Evolutionary conservation across 2,113 vertebrate genomes (phyloP).

Genomic region (Chionis minor): DNA sequence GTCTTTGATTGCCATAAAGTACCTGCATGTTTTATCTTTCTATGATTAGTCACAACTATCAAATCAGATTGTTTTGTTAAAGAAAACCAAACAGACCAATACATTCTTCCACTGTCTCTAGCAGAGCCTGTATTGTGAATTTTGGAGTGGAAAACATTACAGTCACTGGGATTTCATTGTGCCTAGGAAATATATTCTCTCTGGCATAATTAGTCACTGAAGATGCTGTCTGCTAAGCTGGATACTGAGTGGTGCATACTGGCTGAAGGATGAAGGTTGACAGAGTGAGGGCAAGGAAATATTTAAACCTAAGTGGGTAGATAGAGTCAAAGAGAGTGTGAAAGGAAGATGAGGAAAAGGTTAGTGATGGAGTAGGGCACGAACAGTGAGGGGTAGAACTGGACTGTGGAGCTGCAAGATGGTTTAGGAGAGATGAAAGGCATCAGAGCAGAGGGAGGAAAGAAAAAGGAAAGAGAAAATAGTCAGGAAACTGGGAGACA

Average conservation of each 20-base stretch:
- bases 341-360: neutral
- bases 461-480: neutral
- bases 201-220: neutral
- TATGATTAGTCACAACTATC: neutral
- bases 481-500: neutral
- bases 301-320: neutral
- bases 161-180: neutral
- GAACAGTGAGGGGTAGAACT: neutral
- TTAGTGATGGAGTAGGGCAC: neutral
- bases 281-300: neutral
- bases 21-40: neutral
- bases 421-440: neutral
- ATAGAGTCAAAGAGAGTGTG: neutral
- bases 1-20: neutral
- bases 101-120: neutral
- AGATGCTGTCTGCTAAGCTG: neutral
- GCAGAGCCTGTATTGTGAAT: neutral
- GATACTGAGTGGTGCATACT: rapidly evolving
- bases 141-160: neutral
- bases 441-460: neutral
- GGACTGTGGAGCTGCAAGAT: neutral
- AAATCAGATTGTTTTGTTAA: neutral
- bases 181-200: neutral
- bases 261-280: neutral
- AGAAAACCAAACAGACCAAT: neutral